Evolutionary conservation across 2,888 invertebrate species (phyloP), one percentile per base, ranked within the genome.

Genomic region (Galerucella calmariensis): DNA sequence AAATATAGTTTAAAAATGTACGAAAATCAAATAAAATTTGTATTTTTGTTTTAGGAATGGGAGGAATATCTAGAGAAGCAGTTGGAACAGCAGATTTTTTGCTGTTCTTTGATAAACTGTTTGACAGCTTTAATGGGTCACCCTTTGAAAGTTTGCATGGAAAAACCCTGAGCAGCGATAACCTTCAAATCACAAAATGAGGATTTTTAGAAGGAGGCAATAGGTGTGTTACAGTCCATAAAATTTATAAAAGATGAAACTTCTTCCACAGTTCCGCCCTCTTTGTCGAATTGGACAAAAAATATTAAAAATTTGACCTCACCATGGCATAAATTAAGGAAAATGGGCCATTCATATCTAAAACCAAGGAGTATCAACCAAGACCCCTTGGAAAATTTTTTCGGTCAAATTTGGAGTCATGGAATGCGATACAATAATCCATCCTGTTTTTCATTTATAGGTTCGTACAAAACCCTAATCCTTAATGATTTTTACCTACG

Each of bases 381-480:
- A 68, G 80, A 81, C 68, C 78, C 78, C 0, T 20, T 81, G 12
- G 80, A 79, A 75, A 79, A 78, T 66, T 79, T 78, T 68, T 81
- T 81, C 72, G 78, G 75, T 11, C 56, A 69, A 35, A 72, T 80
- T 53, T 66, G 79, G 24, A 77, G 75, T 53, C 80, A 80, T 58
- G 79, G 78, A 8, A 24, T 76, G 8, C 41, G 79, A 58, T 72
- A 78, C 68, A 76, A 71, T 5, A 79, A 79, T 65, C 79, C 79
- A 10, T 75, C 76, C 0, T 72, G 70, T 48, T 59, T 24, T 12
- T 59, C 68, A 46, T 78, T 80, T 73, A 66, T 62, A 5, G 5
- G 67, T 11, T 73, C 78, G 14, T 79, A 73, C 56, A 81, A 80
- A 75, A 69, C 72, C 0, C 16, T 80, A 16, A 48, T 78, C 12